phyloP scores from a whole-genome alignment of 2,113 vertebrate genomes.

The Australoheros scitulus region DNA sequence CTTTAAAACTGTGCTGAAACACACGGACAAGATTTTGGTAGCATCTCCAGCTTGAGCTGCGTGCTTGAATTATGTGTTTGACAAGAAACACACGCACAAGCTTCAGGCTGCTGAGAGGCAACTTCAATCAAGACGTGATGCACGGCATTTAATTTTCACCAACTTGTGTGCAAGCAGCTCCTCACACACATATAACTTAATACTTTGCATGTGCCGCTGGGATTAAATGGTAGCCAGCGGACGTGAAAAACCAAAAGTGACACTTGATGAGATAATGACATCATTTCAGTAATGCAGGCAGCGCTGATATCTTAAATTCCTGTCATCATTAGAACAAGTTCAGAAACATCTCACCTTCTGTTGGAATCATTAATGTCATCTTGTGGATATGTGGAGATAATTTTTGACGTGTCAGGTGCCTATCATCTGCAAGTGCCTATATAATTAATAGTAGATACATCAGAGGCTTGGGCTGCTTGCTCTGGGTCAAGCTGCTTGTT shows the following conservation, averaged over 20 bases:
- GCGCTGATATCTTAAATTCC: background rate
- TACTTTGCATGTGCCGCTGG: background rate
- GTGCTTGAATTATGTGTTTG: background rate
- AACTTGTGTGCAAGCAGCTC: background rate
- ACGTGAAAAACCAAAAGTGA: background rate
- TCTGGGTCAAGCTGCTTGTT: background rate
- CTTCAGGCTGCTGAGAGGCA: background rate
- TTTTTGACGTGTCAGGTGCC: background rate
- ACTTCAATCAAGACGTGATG: background rate
- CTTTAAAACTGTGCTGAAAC: background rate
- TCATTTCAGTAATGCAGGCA: background rate
- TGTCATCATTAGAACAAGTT: background rate
- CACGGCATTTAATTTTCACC: background rate
- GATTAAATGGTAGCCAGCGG: background rate
- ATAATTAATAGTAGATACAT: background rate
- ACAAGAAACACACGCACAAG: background rate
- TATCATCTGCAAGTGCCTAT: background rate
- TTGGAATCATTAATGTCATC: background rate
- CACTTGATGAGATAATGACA: background rate
- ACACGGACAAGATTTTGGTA: background rate
- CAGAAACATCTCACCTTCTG: background rate
- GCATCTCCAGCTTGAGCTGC: background rate
- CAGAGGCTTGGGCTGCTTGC: background rate
- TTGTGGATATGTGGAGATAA: background rate
- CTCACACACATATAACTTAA: background rate